Base-by-base conservation (phyloP, 2,113 vertebrate genomes). In the Notiomystis cincta region DNA sequence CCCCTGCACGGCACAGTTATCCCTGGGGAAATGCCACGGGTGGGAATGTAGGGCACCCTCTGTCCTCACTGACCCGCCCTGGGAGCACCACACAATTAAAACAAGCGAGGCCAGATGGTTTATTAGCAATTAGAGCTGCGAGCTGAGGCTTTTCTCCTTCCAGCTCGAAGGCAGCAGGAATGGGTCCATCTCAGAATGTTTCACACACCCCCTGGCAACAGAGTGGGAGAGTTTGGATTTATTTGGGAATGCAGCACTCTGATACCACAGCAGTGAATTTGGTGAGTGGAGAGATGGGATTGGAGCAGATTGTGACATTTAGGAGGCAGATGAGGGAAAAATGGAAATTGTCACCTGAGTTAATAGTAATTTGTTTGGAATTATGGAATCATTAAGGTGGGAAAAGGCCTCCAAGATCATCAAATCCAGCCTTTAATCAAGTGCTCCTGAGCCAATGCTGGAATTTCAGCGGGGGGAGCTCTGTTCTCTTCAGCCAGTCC, bases 181-280 rank as follows among this genome's bases (percentile, higher is more conserved):
- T 3, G 2, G 65, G 37, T 50, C 54, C 18, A 7, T 9, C n/a
- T 7, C 10, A 2, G 35, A 3, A 0, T 2, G 33, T 24, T 62
- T 27, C 54, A 8, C 45, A 6, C 3, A 6, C 2, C 5, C 2
- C 53, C 21, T 24, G 7, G 10, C 33, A 30, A 5, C 0, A 0
- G 53, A 56, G 57, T 3, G 2, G 61, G 91, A 40, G 31, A 44
- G 6, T n/a, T 4, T 45, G 56, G 60, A 6, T 81, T 81, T 42
- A 4, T 61, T 28, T 30, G 64, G 66, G 64, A 82, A 56, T 2
- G 2, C 2, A 5, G 79, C 44, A 3, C 54, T 11, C 23, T 3
- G 71, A 21, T 35, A 33, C 3, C 3, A 1, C 47, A n/a, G 69
- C 19, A 27, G 38, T 6, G 66, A 21, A 71, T 19, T 28, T 62